Conservation (phyloP, 2,888 invertebrate species). For the Panopea generosa region DNA sequence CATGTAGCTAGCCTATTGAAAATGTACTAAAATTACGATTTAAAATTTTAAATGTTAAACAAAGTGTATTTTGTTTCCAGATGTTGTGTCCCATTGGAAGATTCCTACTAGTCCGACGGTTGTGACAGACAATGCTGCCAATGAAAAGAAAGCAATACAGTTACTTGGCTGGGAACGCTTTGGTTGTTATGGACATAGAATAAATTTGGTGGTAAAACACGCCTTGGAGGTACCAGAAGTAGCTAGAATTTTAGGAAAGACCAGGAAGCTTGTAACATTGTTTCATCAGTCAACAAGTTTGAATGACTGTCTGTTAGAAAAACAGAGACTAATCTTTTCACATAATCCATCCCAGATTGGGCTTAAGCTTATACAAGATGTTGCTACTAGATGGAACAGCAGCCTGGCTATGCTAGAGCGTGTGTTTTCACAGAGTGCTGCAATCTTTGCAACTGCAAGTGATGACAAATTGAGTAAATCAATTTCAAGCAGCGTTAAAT, state of each 20-base stretch:
- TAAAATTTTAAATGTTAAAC: neutral
- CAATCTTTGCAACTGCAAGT: conserved; percentile 38
- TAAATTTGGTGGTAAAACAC: conserved; percentile 53
- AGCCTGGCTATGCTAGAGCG: conserved; percentile 25
- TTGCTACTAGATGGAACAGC: conserved; percentile 45
- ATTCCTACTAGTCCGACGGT: conserved; percentile 7
- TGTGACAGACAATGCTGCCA: conserved; percentile 25
- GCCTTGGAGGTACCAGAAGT: conserved; percentile 28
- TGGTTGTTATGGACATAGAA: conserved; percentile 55
- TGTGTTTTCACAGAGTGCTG: conserved; percentile 29
- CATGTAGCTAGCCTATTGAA: no score
- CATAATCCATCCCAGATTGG: conserved; percentile 8
- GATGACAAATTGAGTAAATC: conserved; percentile 38
- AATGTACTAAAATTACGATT: neutral
- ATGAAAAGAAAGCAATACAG: conserved; percentile 34
- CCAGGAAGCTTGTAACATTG: conserved; percentile 24
- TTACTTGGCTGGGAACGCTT: conserved; percentile 41
- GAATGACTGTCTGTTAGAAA: conserved; percentile 27
- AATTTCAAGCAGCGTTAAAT: conserved; percentile 9
- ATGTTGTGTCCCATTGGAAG: neutral
- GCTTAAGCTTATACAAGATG: conserved; percentile 45
- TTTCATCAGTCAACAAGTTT: conserved; percentile 43
- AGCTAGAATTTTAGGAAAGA: conserved; percentile 20
- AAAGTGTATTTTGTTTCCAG: neutral
- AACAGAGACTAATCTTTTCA: conserved; percentile 7